Base-by-base conservation (phyloP, 2,113 vertebrate species). In the Odontesthes bonariensis region DNA sequence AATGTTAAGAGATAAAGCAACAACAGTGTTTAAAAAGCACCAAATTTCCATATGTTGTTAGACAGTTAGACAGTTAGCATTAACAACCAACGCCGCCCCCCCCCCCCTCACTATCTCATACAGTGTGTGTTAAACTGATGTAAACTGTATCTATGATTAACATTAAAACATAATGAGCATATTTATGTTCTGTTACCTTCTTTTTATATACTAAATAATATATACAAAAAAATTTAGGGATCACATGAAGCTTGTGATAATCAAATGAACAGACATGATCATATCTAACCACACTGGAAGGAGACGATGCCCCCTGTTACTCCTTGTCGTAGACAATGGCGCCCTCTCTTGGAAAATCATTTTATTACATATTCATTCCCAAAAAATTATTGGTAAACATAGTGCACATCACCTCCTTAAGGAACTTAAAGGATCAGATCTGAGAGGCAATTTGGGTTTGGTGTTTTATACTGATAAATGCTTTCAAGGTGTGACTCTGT, bases 341-440 rank as follows among this genome's bases (percentile, higher is more conserved):
- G 61, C 86, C 88, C 77, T 86, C 91, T 91, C 32, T 80, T 23
- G 86, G 23, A 17, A 47, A 12, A 44, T 52, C 17, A 9, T 6
- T 4, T 38, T 64, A 77, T 77, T 83, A 76, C 89, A 77, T 20
- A 0, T 14, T 58, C 10, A 23, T 47, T 12, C 23, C 13, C 3
- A 38, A 35, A 38, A 47, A 61, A 73, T 38, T n/a, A 60, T 51
- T 8, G 32, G 8, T 63, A 72, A 80, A 55, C 27, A 52, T 31
- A 14, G 20, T 32, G 35, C 57, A 49, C 31, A 17, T 54, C 32
- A 22, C 31, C 13, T 42, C 14, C 16, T 14, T 4, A 7, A 46
- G 44, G 17, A 7, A 46, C 46, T 5, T 12, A 16, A 1, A 42
- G 16, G 10, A 68, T 64, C 16, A 59, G 12, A 61, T 55, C 33